Percentiles rank a stretch among this genome's conserved stretches.
These are phyloP conservation scores for Argyra leucocephala DNA, from an alignment of 2,888 invertebrate genomes.

Conservation along the genomic window DNA sequence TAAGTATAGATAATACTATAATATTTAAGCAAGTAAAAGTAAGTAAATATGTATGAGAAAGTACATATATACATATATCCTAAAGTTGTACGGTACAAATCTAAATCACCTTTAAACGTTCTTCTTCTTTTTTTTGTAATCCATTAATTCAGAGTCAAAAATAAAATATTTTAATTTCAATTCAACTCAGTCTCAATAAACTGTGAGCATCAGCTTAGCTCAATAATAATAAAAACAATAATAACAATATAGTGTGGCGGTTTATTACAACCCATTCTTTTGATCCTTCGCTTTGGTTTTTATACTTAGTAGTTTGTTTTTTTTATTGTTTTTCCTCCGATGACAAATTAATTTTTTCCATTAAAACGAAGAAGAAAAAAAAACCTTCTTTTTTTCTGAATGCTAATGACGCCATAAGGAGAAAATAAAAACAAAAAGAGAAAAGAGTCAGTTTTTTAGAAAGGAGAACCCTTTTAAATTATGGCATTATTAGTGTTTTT, in stretches of 20 bases:
- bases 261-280: neutral
- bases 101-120: neutral
- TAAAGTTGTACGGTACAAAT: neutral
- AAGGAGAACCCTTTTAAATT: too few species aligned
- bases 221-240: neutral
- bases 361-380: neutral
- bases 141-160: neutral
- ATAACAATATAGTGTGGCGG: neutral
- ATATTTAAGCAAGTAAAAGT: too few species aligned
- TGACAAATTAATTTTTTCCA: constrained; percentile 6
- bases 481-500: too few species aligned
- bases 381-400: too few species aligned
- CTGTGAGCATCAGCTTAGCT: neutral
- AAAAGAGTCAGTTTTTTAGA: too few species aligned
- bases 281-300: neutral
- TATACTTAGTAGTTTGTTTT: neutral
- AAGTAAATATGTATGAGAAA: too few species aligned
- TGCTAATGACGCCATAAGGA: too few species aligned
- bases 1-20: too few species aligned
- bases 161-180: neutral
- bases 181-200: neutral
- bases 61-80: too few species aligned
- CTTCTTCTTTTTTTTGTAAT: too few species aligned
- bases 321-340: neutral
- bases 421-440: too few species aligned